phyloP scores from a whole-genome alignment of 2,888 invertebrate genomes.

The Acronicta psi region DNA sequence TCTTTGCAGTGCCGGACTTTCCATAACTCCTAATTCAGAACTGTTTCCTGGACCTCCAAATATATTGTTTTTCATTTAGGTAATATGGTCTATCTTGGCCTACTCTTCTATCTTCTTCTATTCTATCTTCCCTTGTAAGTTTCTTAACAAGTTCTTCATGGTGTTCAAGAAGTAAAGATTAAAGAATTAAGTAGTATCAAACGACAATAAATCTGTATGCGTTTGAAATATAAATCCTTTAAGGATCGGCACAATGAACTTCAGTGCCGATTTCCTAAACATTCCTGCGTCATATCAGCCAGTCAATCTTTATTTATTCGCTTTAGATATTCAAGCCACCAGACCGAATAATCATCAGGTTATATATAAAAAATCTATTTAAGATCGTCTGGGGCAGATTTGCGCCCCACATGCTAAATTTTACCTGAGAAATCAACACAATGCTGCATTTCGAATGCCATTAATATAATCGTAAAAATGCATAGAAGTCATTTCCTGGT shows the following conservation, averaged over 20 bases:
- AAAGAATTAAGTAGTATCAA: no score
- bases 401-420: conserved; percentile 8
- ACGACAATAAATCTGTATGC: neutral
- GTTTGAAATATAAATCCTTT: conserved; percentile 2
- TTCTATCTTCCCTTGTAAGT: no score
- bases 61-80: no score
- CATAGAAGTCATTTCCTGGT: neutral
- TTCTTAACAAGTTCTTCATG: no score
- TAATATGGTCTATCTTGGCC: no score
- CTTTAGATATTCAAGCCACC: conserved; percentile 48
- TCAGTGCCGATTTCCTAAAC: conserved; percentile 34
- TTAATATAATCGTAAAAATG: conserved; percentile 16
- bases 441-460: conserved; percentile 16
- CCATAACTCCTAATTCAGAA: no score
- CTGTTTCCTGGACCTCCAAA: no score
- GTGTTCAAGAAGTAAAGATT: neutral
- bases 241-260: conserved; percentile 35
- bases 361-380: conserved; percentile 45
- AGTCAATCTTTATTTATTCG: conserved; percentile 49
- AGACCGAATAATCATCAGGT: conserved; percentile 53
- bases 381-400: conserved; percentile 53
- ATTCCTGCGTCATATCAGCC: conserved; percentile 35
- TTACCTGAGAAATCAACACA: conserved; percentile 14
- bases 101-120: no score
- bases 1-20: no score